Evolutionary conservation across 2,113 vertebrate species (phyloP).

Genomic region (Burhinus oedicnemus): DNA sequence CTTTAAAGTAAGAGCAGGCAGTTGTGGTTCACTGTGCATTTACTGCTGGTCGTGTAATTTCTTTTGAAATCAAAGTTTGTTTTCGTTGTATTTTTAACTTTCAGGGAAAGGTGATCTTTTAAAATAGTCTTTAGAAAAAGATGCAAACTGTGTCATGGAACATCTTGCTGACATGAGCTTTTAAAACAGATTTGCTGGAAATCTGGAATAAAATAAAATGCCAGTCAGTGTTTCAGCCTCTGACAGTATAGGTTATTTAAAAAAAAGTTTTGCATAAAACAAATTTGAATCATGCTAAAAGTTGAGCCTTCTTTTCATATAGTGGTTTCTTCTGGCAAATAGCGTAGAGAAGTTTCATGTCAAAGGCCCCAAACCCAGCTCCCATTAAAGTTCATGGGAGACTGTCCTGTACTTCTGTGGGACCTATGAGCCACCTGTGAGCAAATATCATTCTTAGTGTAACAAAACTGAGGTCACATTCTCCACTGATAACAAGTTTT

Average conservation of each 20-base stretch:
- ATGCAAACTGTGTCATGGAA: conserved; percentile 65
- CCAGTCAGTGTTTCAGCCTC: conserved; percentile 47
- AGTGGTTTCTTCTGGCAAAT: conserved; percentile 47
- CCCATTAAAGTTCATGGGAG: neutral
- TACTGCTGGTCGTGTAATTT: conserved; percentile 79
- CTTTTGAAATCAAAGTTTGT: conserved; percentile 72
- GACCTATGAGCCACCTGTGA: neutral
- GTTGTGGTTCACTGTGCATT: conserved; percentile 75
- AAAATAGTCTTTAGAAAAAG: conserved; percentile 66
- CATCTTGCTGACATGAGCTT: conserved; percentile 52
- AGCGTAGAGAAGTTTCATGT: conserved; percentile 37
- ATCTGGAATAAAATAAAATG: conserved; percentile 57
- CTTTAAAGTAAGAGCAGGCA: conserved; percentile 54
- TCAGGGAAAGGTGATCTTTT: conserved; percentile 81
- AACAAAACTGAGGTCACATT: neutral
- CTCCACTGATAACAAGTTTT: neutral
- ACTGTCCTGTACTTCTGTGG: neutral
- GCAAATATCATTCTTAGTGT: conserved; percentile 19
- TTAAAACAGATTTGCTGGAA: conserved; percentile 61
- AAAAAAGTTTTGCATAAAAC: conserved; percentile 38
- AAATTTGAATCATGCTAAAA: conserved; percentile 57
- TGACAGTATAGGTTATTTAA: conserved; percentile 41
- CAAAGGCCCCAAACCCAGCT: neutral
- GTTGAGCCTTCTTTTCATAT: conserved; percentile 49
- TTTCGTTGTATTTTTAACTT: conserved; percentile 77